Evolutionary conservation across 2,888 invertebrate species (phyloP), one percentile per base, ranked within the genome.

Genomic region (Cistogaster globosa): DNA sequence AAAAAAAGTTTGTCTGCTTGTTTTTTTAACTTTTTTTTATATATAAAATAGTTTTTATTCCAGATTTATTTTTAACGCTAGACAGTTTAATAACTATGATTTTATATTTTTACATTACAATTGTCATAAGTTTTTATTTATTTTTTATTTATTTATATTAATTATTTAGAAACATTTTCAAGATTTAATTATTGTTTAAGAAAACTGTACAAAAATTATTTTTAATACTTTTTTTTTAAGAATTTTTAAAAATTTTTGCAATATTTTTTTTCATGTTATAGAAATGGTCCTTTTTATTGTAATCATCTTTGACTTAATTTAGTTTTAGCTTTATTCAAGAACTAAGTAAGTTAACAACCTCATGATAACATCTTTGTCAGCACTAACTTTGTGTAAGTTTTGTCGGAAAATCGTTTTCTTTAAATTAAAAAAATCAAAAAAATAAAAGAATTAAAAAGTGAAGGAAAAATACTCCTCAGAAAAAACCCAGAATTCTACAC

Each of bases 161-260:
- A 57, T n/a, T 51, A 38, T 63, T 14, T 55, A 63, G 62, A 79
- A 63, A 63, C 22, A 38, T 51, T 51, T 45, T 63, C 42, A 42
- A 42, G 42, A 12, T 12, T 42, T 42, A 42, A 42, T 42, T 12
- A 12, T 48, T 7, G 5, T 16, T 48, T 48, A 48, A 51, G 57
- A 51, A 84, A 75, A 75, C 79, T 84, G 78, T 83, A 84, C 83
- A 84, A 63, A 76, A 57, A 60, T 74, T 12, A 20, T 42, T 38
- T 63, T 77, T 74, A 67, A 57, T 36, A 68, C 71, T 71, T 69
- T 51, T 57, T 67, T 69, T 76, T 22, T 48, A 62, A 14, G 12
- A 32, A 26, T 11, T 51, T 51, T 8, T 1, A 20, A 22, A 38
- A 32, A 18, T 42, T 38, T 62, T 38, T n/a, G 20, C 9, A 60